phyloP scores from a whole-genome alignment of 2,888 invertebrate species.

The Drosophila neotestacea region DNA sequence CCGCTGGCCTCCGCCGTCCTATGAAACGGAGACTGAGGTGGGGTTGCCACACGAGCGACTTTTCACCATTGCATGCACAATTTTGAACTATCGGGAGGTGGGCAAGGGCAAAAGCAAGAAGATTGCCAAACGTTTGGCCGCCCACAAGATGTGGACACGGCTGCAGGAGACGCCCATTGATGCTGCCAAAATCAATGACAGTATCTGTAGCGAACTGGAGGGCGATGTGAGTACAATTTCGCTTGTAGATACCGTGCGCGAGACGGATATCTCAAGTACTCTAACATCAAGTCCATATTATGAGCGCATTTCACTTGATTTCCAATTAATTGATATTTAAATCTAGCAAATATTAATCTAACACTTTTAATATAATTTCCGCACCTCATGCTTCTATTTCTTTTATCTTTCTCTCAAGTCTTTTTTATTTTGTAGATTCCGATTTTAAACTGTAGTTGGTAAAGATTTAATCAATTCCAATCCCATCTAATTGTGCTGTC shows the following conservation, averaged over 20 bases:
- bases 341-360: background rate
- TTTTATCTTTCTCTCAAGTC: background rate
- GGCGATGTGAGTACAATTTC: conserved; percentile 87
- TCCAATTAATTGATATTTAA: conserved; percentile 43
- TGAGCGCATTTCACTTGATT: conserved; percentile 28
- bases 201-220: conserved; percentile 90
- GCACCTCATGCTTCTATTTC: background rate
- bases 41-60: conserved; percentile 96
- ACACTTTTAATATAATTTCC: background rate
- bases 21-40: conserved; percentile 90
- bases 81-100: conserved; percentile 93
- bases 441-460: background rate
- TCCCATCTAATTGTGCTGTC: no score
- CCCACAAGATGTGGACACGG: conserved; percentile 96
- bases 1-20: conserved; percentile 97
- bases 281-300: conserved; percentile 31
- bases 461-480: background rate
- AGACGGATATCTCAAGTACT: conserved; percentile 17
- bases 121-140: conserved; percentile 97
- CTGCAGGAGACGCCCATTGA: conserved; percentile 92
- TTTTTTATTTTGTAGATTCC: background rate
- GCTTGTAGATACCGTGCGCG: conserved; percentile 14
- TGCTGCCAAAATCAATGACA: conserved; percentile 87
- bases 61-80: conserved; percentile 96
- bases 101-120: conserved; percentile 98